Evolutionary conservation across 2,113 vertebrate genomes (phyloP).

Genomic region (Stigmatopora argus): DNA sequence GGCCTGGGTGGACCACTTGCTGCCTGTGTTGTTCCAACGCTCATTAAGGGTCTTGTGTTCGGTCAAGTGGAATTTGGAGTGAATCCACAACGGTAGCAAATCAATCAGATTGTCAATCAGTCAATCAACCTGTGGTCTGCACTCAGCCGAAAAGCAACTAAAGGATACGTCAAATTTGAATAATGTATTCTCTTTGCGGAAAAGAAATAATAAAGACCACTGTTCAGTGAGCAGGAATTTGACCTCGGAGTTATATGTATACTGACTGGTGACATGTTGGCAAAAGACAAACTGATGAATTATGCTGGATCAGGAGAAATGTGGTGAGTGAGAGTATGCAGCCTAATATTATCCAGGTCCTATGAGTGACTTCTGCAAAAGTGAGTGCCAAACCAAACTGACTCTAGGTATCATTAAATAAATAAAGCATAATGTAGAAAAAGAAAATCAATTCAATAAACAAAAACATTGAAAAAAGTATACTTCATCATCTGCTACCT

Average conservation of each 20-base stretch:
- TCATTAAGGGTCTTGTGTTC: too few relatives aligned
- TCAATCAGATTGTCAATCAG: background rate
- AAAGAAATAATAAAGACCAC: background rate
- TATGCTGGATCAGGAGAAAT: background rate
- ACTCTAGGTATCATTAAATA: background rate
- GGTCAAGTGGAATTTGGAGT: too few relatives aligned
- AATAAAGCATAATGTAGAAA: background rate
- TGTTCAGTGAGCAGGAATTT: conserved; percentile 17
- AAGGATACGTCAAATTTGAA: background rate
- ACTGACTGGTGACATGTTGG: background rate
- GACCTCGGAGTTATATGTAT: conserved; percentile 4
- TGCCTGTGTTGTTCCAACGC: too few relatives aligned
- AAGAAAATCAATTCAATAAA: background rate
- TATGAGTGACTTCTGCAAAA: background rate
- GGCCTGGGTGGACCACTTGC: too few relatives aligned
- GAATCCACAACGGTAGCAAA: background rate
- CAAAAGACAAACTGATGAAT: conserved; percentile 9
- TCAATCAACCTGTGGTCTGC: background rate
- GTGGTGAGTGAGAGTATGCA: background rate
- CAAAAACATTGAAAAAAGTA: background rate
- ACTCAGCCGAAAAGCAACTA: background rate
- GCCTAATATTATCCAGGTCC: background rate
- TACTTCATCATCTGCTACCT: background rate
- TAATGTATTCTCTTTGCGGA: background rate
- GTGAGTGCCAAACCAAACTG: background rate